Percentiles rank a stretch among this genome's conserved stretches.
Evolutionary conservation across 2,113 vertebrate genomes (phyloP).

Genomic region (Bambusicola thoracicus): DNA sequence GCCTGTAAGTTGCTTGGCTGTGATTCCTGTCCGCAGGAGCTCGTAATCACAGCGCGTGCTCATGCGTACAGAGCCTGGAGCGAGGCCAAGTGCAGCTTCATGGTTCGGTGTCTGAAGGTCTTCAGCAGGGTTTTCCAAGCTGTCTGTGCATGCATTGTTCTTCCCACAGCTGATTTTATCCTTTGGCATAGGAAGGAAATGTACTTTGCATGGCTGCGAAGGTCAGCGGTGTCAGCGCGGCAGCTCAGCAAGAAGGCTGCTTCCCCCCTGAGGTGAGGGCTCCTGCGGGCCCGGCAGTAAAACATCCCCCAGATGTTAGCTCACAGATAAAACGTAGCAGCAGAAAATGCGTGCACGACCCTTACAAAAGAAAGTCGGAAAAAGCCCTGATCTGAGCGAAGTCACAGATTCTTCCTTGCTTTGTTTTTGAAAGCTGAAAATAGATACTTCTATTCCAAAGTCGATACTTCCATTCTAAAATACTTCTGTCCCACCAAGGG

Average conservation of each 20-base stretch:
- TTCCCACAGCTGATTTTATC: slow-evolving; percentile 35
- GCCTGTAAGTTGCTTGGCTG: neutral
- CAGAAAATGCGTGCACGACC: neutral
- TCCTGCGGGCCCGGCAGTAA: neutral
- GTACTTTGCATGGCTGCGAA: slow-evolving; percentile 42
- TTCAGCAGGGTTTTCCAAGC: neutral
- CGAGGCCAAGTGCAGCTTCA: neutral
- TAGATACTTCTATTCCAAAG: neutral
- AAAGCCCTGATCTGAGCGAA: neutral
- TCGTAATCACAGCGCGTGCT: slow-evolving; percentile 20
- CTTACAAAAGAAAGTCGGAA: neutral
- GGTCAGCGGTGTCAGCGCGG: slow-evolving; percentile 30
- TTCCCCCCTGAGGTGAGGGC: neutral
- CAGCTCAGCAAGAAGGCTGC: neutral
- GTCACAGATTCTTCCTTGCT: neutral
- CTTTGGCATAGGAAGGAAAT: slow-evolving; percentile 68
- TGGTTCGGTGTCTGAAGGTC: neutral
- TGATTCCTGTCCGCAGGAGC: neutral
- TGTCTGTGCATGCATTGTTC: neutral
- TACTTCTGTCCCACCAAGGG: neutral
- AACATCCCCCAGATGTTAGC: neutral
- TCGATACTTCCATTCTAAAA: neutral
- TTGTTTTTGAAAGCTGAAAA: neutral
- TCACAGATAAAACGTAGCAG: neutral
- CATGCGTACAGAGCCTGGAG: neutral